These are phyloP conservation scores for Xylocopa sonorina DNA, from an alignment of 1,140 invertebrate species.

Conservation along the genomic window DNA sequence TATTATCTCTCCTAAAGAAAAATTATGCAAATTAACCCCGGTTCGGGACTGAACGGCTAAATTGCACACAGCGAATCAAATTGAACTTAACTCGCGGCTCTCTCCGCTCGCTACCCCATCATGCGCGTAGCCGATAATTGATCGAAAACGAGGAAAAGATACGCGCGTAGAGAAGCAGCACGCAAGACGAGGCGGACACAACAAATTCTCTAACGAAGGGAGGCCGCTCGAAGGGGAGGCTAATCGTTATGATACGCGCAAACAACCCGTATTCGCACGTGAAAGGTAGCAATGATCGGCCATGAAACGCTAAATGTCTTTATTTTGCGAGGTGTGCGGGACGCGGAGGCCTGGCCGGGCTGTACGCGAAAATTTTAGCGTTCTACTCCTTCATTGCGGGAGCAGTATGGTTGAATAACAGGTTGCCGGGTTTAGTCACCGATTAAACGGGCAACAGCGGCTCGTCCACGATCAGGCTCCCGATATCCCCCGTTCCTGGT, in stretches of 20 bases:
- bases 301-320: conserved; percentile 44
- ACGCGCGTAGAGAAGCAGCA: too few species aligned
- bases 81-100: neutral
- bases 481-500: conserved; percentile 63
- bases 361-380: conserved; percentile 17
- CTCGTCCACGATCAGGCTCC: conserved; percentile 44
- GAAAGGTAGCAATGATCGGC: conserved; percentile 32
- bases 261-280: neutral
- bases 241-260: neutral
- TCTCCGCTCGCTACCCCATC: neutral
- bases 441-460: conserved; percentile 54
- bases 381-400: conserved; percentile 25
- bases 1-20: neutral
- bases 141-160: neutral
- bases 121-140: neutral
- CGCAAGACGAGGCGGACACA: neutral
- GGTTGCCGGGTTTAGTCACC: conserved; percentile 62
- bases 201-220: neutral
- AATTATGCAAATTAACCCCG: neutral
- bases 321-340: neutral
- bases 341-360: too few species aligned
- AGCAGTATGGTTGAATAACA: conserved; percentile 49
- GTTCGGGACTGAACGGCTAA: neutral
- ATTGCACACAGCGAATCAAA: neutral
- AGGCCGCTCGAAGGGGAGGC: neutral